phyloP scores from a whole-genome alignment of 2,888 invertebrate species.

The Dynastes grantii region DNA sequence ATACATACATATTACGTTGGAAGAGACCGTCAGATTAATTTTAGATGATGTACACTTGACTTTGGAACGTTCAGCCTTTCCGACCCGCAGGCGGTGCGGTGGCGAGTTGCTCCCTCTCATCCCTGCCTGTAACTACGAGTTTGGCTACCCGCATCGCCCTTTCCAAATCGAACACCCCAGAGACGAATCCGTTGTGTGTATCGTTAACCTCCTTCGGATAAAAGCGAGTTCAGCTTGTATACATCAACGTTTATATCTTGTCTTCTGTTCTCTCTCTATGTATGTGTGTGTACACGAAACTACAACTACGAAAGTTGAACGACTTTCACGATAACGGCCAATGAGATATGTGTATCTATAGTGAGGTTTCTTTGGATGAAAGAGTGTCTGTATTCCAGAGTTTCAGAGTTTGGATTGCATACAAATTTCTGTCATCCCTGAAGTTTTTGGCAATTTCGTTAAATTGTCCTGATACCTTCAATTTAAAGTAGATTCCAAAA shows the following conservation, averaged over 20 bases:
- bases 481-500: too few relatives aligned
- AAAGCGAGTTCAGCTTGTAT: background rate
- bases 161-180: background rate
- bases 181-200: conserved; percentile 1
- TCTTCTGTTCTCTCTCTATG: background rate
- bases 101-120: background rate
- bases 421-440: too few relatives aligned
- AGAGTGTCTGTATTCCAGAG: too few relatives aligned
- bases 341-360: background rate
- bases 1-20: background rate
- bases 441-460: too few relatives aligned
- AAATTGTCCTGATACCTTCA: too few relatives aligned
- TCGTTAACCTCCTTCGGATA: background rate
- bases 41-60: conserved; percentile 15
- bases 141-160: background rate
- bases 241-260: conserved; percentile 8
- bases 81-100: background rate
- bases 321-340: conserved; percentile 15
- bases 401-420: too few relatives aligned
- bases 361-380: too few relatives aligned
- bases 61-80: background rate
- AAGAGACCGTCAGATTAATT: background rate
- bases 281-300: background rate
- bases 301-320: conserved; percentile 28
- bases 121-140: background rate